These are phyloP conservation scores for Sarcophaga subvicina DNA, from an alignment of 2,888 invertebrate species.

Conservation along the genomic window DNA sequence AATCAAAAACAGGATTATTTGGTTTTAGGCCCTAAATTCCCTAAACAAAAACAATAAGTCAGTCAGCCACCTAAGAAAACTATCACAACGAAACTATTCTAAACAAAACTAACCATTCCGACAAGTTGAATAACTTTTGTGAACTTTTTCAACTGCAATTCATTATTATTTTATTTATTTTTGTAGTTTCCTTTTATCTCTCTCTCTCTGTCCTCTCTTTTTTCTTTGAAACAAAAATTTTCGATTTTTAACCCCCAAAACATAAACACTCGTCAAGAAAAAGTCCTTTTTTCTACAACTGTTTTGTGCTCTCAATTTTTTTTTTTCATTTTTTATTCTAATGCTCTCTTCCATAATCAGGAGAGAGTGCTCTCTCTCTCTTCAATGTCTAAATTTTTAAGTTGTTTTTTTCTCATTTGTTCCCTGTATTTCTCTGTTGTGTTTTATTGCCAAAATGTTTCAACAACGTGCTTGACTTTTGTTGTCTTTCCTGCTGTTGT, in stretches of 20 bases:
- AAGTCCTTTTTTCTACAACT: slow-evolving; percentile 44
- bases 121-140: slow-evolving; percentile 49
- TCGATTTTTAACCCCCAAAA: slow-evolving; percentile 42
- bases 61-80: background rate
- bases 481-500: background rate
- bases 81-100: background rate
- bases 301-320: background rate
- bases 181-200: background rate
- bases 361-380: slow-evolving; percentile 7
- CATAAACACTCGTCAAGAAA: slow-evolving; percentile 12
- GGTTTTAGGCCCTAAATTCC: slow-evolving; percentile 19
- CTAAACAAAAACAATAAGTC: background rate
- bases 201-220: slow-evolving; percentile 36
- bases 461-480: slow-evolving; percentile 61
- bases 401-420: slow-evolving; percentile 22
- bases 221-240: slow-evolving; percentile 55
- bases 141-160: slow-evolving; percentile 43
- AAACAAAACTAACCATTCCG: slow-evolving; percentile 33
- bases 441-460: slow-evolving; percentile 57
- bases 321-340: slow-evolving; percentile 4
- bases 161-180: slow-evolving; percentile 34
- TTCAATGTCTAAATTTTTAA: background rate
- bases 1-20: background rate
- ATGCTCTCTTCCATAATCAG: slow-evolving; percentile 16
- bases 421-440: slow-evolving; percentile 59